A percentile compares a stretch with the other conserved stretches of the same genome.
phyloP scores from a whole-genome alignment of 2,888 invertebrate genomes.

The Drosophila tanythrix region DNA sequence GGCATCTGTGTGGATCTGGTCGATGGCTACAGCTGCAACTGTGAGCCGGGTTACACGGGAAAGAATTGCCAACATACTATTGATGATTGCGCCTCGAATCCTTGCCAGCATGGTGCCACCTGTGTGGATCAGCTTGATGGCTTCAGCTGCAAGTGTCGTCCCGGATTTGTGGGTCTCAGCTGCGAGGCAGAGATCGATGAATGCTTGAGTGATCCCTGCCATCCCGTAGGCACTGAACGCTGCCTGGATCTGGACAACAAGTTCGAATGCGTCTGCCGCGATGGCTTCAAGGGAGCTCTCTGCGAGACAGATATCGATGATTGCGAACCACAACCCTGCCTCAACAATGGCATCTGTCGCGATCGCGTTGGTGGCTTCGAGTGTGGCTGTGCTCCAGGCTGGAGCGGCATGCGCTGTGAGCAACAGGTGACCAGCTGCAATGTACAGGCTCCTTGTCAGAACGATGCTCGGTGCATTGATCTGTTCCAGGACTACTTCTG shows the following conservation, averaged over 20 bases:
- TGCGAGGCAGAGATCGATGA: conserved; percentile 97
- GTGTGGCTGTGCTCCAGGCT: conserved; percentile 93
- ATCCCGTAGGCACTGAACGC: conserved; percentile 94
- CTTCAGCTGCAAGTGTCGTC: conserved; percentile 96
- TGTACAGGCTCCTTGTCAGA: conserved; percentile 93
- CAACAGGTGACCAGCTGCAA: conserved; percentile 94
- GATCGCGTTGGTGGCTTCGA: conserved; percentile 94
- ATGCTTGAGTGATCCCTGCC: conserved; percentile 95
- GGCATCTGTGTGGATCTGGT: conserved; percentile 96
- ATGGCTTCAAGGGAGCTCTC: conserved; percentile 93
- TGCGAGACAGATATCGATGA: conserved; percentile 96
- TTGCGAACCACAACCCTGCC: conserved; percentile 93
- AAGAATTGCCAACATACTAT: conserved; percentile 96
- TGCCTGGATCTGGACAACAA: conserved; percentile 96
- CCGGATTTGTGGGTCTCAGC: conserved; percentile 96
- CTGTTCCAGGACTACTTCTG: conserved; percentile 90
- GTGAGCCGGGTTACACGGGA: conserved; percentile 97
- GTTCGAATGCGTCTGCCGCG: conserved; percentile 94
- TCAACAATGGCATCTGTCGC: conserved; percentile 94
- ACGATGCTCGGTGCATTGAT: conserved; percentile 95
- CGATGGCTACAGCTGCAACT: conserved; percentile 93
- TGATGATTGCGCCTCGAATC: conserved; percentile 95
- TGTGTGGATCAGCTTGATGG: conserved; percentile 95
- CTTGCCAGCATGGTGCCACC: conserved; percentile 96
- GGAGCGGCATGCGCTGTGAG: conserved; percentile 95